Base-by-base conservation (phyloP, 30 jellyfish, hydroid and myxozoan genomes). In the Aurelia sp. region DNA sequence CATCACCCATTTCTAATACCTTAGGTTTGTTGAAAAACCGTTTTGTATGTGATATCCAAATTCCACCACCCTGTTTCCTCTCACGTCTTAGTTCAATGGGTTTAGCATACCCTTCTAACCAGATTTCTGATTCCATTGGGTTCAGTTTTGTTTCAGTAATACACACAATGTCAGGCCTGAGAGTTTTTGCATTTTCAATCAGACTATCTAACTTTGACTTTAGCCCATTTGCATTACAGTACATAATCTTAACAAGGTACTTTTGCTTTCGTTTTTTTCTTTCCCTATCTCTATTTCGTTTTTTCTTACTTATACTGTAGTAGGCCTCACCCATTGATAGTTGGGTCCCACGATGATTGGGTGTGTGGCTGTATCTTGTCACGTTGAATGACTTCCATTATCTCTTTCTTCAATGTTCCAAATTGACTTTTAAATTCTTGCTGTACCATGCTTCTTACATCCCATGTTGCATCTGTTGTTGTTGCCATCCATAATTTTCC, bases 1-100 rank as follows among this genome's bases (percentile, higher is more conserved):
- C 67, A 57, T 57, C 67, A 57, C 67, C 67, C 67, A 57, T 57
- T 57, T 57, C 67, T 57, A 57, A 9, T 57, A 57, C 67, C 67
- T 57, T 57, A 57, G 8, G 8, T 57, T 57, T 57, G 24, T 57
- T 57, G 8, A 13, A 57, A 9, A 57, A 57, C 67, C 67, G 67
- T 9, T 57, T 57, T 57, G 67, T 57, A 7, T 57, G 67, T 16
- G 67, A 57, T 57, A 57, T 57, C 67, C 19, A 57, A 2, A 57
- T 7, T 7, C 67, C 67, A 57, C 67, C 67, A 57, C 67, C 67
- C 67, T 57, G 67, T 57, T 57, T 57, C 3, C 67, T 57, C 8
- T 3, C 67, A 4, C 67, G 67, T 57, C 67, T 57, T 57, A 57
- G 67, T 57, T 57, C 67, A 19, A 57, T 57, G 67, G 67, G 24